phyloP scores from a whole-genome alignment of 2,797 vertebrate genomes.

The Paedocypris micromegethes region DNA sequence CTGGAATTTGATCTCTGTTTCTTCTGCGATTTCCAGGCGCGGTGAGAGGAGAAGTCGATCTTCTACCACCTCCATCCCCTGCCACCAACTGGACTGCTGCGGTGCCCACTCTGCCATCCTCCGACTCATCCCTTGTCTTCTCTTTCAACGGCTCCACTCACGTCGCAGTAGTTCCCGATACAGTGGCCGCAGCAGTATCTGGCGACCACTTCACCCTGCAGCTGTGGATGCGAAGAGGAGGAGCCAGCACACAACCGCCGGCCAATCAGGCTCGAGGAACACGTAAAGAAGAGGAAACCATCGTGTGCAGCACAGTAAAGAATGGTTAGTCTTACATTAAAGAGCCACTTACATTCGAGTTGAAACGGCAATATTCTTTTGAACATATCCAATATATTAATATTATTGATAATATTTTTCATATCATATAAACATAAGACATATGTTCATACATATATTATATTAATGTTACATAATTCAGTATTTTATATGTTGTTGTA shows the following conservation, averaged over 20 bases:
- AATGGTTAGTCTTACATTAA: slow-evolving; percentile 75
- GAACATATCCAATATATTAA: too few species aligned
- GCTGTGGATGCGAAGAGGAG: slow-evolving; percentile 90
- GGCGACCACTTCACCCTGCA: slow-evolving; percentile 94
- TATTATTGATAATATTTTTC: too few species aligned
- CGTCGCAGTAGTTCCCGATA: slow-evolving; percentile 83
- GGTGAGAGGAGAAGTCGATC: slow-evolving; percentile 88
- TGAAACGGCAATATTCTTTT: too few species aligned
- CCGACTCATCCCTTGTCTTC: slow-evolving; percentile 95
- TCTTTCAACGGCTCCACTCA: slow-evolving; percentile 93
- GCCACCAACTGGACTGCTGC: slow-evolving; percentile 87
- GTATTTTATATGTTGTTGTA: too few species aligned
- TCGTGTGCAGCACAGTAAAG: slow-evolving; percentile 89
- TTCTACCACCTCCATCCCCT: slow-evolving; percentile 87
- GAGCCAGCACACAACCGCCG: slow-evolving; percentile 65
- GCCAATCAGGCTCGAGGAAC: slow-evolving; percentile 67
- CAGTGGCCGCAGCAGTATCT: slow-evolving; percentile 76
- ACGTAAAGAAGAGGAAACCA: slow-evolving; percentile 88
- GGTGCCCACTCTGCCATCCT: slow-evolving; percentile 90
- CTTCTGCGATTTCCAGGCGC: slow-evolving; percentile 70
- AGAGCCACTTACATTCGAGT: too few species aligned
- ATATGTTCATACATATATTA: too few species aligned
- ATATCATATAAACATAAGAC: too few species aligned
- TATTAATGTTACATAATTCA: too few species aligned
- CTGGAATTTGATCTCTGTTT: slow-evolving; percentile 3